A percentile compares a stretch with the other conserved stretches of the same genome.
These are phyloP conservation scores for Peromyscus leucopus DNA, from an alignment of 2,113 vertebrate genomes.

Conservation along the genomic window DNA sequence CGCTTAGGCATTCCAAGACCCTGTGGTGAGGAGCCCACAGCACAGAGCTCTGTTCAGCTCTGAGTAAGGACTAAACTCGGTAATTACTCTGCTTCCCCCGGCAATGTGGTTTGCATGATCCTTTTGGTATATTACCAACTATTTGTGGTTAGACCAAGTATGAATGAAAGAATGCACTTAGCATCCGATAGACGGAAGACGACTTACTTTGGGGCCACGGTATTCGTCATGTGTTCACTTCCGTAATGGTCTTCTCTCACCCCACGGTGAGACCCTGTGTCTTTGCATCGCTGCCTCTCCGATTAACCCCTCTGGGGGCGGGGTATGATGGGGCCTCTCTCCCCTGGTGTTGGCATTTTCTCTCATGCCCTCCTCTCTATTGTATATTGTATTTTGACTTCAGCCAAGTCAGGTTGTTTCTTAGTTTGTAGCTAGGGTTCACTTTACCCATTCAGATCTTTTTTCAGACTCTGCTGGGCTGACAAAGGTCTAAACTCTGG, in stretches of 20 bases:
- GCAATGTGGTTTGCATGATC: constrained; percentile 43
- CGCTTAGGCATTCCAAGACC: background rate
- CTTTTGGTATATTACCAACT: constrained; percentile 32
- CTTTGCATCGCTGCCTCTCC: background rate
- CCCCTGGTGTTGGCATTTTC: background rate
- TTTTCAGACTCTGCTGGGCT: background rate
- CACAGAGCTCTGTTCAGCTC: background rate
- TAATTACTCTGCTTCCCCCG: background rate
- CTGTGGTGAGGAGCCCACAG: background rate
- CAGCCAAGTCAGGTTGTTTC: background rate
- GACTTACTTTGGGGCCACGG: background rate
- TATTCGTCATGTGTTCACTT: background rate
- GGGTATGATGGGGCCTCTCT: background rate
- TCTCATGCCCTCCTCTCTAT: background rate
- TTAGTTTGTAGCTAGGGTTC: background rate
- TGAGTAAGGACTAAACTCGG: background rate
- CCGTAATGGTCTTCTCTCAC: background rate
- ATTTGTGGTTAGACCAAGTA: constrained; percentile 56
- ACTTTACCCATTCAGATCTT: background rate
- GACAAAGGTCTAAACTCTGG: background rate
- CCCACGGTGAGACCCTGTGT: background rate
- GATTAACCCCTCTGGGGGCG: background rate
- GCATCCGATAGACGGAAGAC: background rate
- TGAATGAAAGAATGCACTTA: constrained; percentile 56
- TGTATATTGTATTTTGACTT: background rate